Evolutionary conservation across 2,113 vertebrate genomes (phyloP), one percentile per base, ranked within the genome.

Genomic region (Uria aalge): DNA sequence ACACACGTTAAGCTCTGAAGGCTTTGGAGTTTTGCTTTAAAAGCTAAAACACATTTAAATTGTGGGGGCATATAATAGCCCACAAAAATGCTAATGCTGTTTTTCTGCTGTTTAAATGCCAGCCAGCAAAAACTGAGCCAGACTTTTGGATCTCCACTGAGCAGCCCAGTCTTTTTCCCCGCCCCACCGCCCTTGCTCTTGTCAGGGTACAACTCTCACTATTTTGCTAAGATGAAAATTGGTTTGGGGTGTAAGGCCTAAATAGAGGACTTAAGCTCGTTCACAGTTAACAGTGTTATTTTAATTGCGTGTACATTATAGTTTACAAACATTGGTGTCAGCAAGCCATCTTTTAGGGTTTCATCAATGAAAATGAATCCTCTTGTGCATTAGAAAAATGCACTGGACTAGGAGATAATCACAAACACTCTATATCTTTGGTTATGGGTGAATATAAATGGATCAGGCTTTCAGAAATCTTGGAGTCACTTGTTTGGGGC

Each of bases 71-170:
- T 68, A 50, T 59, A 88, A 53, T 7, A 90, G 26, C 55, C 50
- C 26, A 29, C 27, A 15, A 71, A 84, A 95, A 81, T 62, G 34
- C 21, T 79, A 60, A 86, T 38, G 19, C 36, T 91, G 6, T 86
- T 94, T 87, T 87, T 88, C 76, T 94, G 76, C 48, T 83, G 15
- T 64, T 94, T 77, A 91, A 77, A 83, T 77, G 63, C 63, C 59
- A 91, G 12, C 34, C 43, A 87, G 84, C 41, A 81, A 66, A 84
- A 96, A 32, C 9, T 12, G 64, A 77, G 40, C 59, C 72, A 57
- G 30, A 45, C 55, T 80, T 84, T n/a, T 20, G 52, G 68, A 52
- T 79, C 40, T 67, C 53, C 45, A 26, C 6, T 68, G 47, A 62
- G 26, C 30, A 76, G 38, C 26, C 40, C 26, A 26, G 43, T 4